A percentile compares a stretch with the other conserved stretches of the same genome.
Evolutionary conservation across 2,888 invertebrate species (phyloP).

Genomic region (Yponomeuta evonymella): DNA sequence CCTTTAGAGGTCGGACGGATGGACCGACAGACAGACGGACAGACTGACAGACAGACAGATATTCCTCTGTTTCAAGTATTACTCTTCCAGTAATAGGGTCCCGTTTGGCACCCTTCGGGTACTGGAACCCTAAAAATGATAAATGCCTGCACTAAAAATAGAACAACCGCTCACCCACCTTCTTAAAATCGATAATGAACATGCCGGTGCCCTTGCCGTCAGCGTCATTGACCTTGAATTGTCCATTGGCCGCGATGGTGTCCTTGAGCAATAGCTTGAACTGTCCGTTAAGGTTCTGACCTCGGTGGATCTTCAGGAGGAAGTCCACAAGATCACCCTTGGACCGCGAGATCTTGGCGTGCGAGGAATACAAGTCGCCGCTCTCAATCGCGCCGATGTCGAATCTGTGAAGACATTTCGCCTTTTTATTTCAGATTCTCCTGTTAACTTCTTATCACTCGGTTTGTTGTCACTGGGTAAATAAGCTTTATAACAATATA

Average conservation of each 20-base stretch:
- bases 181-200: slow-evolving; percentile 75
- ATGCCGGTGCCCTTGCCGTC: slow-evolving; percentile 80
- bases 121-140: no score
- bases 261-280: slow-evolving; percentile 78
- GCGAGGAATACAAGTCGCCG: slow-evolving; percentile 62
- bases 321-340: slow-evolving; percentile 74
- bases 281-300: slow-evolving; percentile 58
- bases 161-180: slow-evolving; percentile 35
- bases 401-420: slow-evolving; percentile 40
- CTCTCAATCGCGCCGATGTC: slow-evolving; percentile 65
- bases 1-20: no score
- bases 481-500: no score
- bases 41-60: no score
- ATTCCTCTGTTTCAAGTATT: no score
- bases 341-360: slow-evolving; percentile 62
- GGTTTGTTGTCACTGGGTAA: no score
- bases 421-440: neutral
- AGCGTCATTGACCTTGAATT: slow-evolving; percentile 75
- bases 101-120: no score
- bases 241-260: slow-evolving; percentile 77
- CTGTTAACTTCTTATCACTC: no score
- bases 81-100: no score
- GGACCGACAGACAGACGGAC: no score
- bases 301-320: slow-evolving; percentile 61
- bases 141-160: no score